A percentile compares a stretch with the other conserved stretches of the same genome.
These are phyloP conservation scores for Ferdinandea cuprea DNA, from an alignment of 2,888 invertebrate species.

Conservation along the genomic window DNA sequence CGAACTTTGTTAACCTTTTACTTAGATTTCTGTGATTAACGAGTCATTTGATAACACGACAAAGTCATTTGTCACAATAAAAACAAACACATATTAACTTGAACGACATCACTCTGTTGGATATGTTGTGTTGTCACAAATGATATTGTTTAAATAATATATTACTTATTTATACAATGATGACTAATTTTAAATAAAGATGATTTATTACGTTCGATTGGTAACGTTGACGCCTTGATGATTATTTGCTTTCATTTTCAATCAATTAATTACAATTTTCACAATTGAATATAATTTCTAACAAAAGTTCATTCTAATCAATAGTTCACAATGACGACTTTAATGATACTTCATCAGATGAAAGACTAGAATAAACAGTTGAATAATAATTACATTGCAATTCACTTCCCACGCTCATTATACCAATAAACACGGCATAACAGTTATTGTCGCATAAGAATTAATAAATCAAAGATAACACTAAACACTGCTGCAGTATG, in stretches of 20 bases:
- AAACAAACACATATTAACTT: no score
- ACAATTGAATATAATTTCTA: slow-evolving; percentile 37
- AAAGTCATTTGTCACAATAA: no score
- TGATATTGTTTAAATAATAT: no score
- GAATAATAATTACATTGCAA: slow-evolving; percentile 22
- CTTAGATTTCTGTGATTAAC: no score
- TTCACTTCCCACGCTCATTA: slow-evolving; percentile 51
- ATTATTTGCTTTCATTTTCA: slow-evolving; percentile 7
- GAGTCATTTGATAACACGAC: no score
- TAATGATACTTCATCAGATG: no score
- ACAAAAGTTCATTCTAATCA: slow-evolving; percentile 32
- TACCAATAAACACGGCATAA: slow-evolving; percentile 15
- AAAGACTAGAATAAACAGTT: slow-evolving; percentile 1
- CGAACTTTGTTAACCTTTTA: no score
- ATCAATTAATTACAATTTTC: slow-evolving; percentile 38
- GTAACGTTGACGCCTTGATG: background rate
- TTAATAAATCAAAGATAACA: slow-evolving; percentile 50
- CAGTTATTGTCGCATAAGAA: slow-evolving; percentile 33
- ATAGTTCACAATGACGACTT: background rate
- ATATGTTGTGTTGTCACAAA: no score
- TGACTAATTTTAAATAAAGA: no score
- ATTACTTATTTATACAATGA: no score
- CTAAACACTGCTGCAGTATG: slow-evolving; percentile 7
- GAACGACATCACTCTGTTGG: no score
- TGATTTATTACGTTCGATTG: slow-evolving; percentile 41